Evolutionary conservation across 2,797 vertebrate genomes (phyloP).

Genomic region (Pteropus rufus): DNA sequence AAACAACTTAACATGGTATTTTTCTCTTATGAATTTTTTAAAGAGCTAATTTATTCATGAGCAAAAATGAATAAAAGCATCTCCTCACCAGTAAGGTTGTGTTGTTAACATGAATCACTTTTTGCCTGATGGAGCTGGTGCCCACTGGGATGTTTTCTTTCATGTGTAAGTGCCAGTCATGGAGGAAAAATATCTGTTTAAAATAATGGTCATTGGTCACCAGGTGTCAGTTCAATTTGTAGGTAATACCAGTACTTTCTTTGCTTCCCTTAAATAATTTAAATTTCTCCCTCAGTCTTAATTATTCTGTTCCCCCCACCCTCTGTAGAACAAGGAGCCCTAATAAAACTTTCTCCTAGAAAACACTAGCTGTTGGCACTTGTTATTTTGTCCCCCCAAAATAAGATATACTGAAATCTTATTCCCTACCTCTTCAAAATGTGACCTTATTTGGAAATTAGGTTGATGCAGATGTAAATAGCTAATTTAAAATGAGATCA

Average conservation of each 20-base stretch:
- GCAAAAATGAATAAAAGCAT: constrained; percentile 74
- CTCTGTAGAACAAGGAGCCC: not conserved
- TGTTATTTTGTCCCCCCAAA: not conserved
- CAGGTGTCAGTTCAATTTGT: not conserved
- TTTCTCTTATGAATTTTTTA: constrained; percentile 74
- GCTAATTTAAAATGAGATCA: not conserved
- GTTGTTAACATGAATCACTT: constrained; percentile 67
- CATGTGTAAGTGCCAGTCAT: not conserved
- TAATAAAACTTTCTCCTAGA: not conserved
- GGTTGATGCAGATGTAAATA: not conserved
- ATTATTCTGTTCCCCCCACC: not conserved
- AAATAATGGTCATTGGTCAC: not conserved
- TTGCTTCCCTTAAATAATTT: constrained; percentile 24
- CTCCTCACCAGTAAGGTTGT: constrained; percentile 48
- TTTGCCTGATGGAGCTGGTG: constrained; percentile 51
- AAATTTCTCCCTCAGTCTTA: not conserved
- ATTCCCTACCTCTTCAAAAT: not conserved
- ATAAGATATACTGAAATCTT: not conserved
- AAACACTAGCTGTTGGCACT: not conserved
- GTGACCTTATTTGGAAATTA: not conserved
- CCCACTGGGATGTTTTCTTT: not conserved
- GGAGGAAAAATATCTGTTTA: not conserved
- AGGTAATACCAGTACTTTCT: not conserved
- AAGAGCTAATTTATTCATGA: constrained; percentile 79
- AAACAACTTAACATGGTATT: constrained; percentile 67